A percentile compares a stretch with the other conserved stretches of the same genome.
Evolutionary conservation across 2,113 vertebrate genomes (phyloP).

Genomic region (Gymnogyps californianus): DNA sequence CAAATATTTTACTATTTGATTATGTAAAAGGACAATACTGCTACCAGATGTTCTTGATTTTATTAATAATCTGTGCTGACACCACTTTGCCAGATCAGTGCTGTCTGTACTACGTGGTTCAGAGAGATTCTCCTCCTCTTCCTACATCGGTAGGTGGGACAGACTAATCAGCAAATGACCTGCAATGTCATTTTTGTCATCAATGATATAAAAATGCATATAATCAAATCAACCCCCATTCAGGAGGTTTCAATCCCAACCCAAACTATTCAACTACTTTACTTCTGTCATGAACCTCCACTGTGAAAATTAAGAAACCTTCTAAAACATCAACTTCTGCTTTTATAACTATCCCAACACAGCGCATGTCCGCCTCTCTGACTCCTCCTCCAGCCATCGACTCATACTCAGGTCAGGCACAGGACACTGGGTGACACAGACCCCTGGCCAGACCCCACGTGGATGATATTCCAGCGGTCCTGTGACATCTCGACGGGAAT

Average conservation of each 20-base stretch:
- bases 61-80: background rate
- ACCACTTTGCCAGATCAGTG: fast-evolving
- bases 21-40: background rate
- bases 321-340: background rate
- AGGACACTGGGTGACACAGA: background rate
- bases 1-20: background rate
- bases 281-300: background rate
- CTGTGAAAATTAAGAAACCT: background rate
- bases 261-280: background rate
- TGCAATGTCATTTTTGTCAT: background rate
- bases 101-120: background rate
- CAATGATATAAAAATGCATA: background rate
- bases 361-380: background rate
- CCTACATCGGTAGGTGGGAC: fast-evolving
- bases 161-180: background rate
- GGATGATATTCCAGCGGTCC: background rate
- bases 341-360: background rate
- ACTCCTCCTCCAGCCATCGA: background rate
- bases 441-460: fast-evolving
- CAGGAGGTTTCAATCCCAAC: background rate
- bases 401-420: background rate
- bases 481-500: background rate
- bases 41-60: background rate
- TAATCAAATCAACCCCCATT: background rate
- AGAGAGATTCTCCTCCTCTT: background rate